phyloP scores from a whole-genome alignment of 2,888 invertebrate genomes.

The Sialis lutaria region DNA sequence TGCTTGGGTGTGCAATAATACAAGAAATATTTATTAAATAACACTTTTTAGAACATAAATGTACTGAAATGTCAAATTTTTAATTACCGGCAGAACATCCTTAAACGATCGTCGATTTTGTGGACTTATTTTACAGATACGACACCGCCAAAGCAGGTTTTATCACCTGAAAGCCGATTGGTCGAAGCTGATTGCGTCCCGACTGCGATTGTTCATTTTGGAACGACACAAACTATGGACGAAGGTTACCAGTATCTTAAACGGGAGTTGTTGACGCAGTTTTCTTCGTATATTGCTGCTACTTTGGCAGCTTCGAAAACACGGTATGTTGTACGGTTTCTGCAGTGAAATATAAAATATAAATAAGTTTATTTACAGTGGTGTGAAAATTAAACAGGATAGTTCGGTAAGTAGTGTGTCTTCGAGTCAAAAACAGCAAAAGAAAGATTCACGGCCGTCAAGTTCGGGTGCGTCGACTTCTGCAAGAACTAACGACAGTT shows the following conservation, averaged over 20 bases:
- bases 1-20: too few relatives aligned
- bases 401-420: too few relatives aligned
- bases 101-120: too few relatives aligned
- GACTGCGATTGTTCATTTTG: slow-evolving; percentile 58
- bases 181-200: slow-evolving; percentile 62
- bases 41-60: too few relatives aligned
- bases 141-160: slow-evolving; percentile 60
- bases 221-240: slow-evolving; percentile 27
- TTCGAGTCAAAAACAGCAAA: too few relatives aligned
- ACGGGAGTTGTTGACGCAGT: slow-evolving; percentile 37
- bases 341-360: too few relatives aligned
- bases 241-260: slow-evolving; percentile 32
- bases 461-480: neutral
- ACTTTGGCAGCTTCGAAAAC: slow-evolving; percentile 48
- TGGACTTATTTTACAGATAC: slow-evolving; percentile 39
- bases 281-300: slow-evolving; percentile 49
- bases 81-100: too few relatives aligned
- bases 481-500: neutral
- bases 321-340: too few relatives aligned
- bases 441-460: neutral
- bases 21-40: too few relatives aligned
- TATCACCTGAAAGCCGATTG: slow-evolving; percentile 42
- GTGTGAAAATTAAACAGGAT: neutral
- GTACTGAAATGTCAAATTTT: too few relatives aligned
- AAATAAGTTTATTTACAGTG: neutral